Conservation (phyloP, 2,888 invertebrate species). For the Nomada fabriciana region DNA sequence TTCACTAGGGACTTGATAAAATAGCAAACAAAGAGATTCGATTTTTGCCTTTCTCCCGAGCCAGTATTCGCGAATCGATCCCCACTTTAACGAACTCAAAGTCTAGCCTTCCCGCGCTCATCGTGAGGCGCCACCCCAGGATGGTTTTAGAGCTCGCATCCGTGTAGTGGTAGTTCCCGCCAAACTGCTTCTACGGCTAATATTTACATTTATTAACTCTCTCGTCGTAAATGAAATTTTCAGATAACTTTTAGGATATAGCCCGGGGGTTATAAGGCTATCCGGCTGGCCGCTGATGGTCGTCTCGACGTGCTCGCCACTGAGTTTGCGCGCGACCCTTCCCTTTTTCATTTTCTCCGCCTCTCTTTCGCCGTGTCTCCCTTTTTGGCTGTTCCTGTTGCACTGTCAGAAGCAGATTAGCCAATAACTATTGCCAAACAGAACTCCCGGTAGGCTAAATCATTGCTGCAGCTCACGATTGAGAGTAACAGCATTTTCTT, state of each 20-base stretch:
- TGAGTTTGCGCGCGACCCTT: conserved; percentile 58
- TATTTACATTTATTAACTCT: conserved; percentile 84
- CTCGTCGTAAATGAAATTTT: conserved; percentile 84
- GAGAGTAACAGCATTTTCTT: conserved; percentile 44
- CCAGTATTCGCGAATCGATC: conserved; percentile 75
- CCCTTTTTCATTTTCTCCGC: conserved; percentile 49
- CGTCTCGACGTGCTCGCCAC: conserved; percentile 60
- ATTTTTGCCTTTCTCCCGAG: conserved; percentile 75
- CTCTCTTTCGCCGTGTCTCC: conserved; percentile 39
- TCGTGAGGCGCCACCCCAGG: conserved; percentile 55
- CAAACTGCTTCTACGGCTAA: conserved; percentile 82
- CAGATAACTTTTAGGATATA: conserved; percentile 84
- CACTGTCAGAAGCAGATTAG: conserved; percentile 80
- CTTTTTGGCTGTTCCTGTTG: conserved; percentile 56
- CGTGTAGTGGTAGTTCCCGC: conserved; percentile 77
- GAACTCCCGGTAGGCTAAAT: conserved; percentile 54
- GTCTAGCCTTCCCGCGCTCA: conserved; percentile 69
- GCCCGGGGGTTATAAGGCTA: conserved; percentile 81
- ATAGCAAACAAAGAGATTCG: conserved; percentile 66
- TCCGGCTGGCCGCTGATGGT: conserved; percentile 67
- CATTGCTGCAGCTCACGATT: conserved; percentile 52
- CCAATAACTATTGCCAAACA: conserved; percentile 68
- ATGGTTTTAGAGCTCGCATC: conserved; percentile 74
- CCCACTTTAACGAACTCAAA: conserved; percentile 81
- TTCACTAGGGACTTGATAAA: conserved; percentile 57